These are phyloP conservation scores for Phytoseiulus persimilis DNA, from an alignment of 2,888 invertebrate species.

Conservation along the genomic window DNA sequence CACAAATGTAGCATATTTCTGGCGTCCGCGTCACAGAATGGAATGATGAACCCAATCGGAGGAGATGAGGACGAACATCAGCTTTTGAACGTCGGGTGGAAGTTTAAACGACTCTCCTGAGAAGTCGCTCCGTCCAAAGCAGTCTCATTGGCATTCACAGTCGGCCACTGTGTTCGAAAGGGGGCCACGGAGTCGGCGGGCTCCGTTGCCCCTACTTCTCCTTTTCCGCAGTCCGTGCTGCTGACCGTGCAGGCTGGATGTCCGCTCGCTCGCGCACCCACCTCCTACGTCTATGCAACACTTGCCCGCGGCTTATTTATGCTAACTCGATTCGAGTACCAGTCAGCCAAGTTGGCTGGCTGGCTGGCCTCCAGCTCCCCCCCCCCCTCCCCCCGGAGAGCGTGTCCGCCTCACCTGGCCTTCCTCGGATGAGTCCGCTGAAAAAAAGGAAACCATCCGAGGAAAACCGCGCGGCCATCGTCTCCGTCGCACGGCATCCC, in stretches of 20 bases:
- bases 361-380: neutral
- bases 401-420: neutral
- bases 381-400: neutral
- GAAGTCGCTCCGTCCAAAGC: neutral
- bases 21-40: neutral
- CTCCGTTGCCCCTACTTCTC: neutral
- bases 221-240: neutral
- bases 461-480: neutral
- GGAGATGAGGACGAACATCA: neutral
- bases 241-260: neutral
- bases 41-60: neutral
- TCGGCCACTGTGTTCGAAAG: neutral
- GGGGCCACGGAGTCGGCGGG: neutral
- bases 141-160: slow-evolving; percentile 38
- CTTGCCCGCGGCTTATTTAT: slow-evolving; percentile 36
- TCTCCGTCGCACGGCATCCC: neutral
- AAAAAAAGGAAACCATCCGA: neutral
- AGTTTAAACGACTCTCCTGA: neutral
- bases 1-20: neutral
- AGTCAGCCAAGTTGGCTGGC: neutral
- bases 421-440: neutral
- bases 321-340: slow-evolving; percentile 36
- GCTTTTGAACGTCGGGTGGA: neutral
- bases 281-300: neutral
- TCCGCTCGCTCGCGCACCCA: neutral